Evolutionary conservation across 2,113 vertebrate genomes (phyloP), one percentile per base, ranked within the genome.

Genomic region (Elachura formosa): DNA sequence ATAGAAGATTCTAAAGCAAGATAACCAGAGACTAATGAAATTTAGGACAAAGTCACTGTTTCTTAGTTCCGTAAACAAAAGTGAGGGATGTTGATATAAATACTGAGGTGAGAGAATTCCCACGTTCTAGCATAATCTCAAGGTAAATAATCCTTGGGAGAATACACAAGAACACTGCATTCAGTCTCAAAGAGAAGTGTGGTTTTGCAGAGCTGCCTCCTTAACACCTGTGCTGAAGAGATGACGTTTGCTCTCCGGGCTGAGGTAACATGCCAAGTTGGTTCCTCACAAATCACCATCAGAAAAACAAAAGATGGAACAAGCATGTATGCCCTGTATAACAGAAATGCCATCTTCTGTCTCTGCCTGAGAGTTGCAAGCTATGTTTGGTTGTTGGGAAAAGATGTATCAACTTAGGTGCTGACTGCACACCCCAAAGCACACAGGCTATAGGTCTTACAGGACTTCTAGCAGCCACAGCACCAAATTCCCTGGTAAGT

Each of bases 301-400:
- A 48, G 52, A 79, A 14, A 17, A 79, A 66, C 51, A 94, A 78
- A 84, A 83, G 67, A 80, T 49, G n/a, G 15, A 55, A 74, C 0
- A 10, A 79, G 25, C 38, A 23, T 6, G 13, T 59, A 25, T 67
- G 40, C 75, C 84, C 58, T 66, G 28, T 29, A 52, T 69, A 81
- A 58, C 87, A 87, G 81, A 96, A 93, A 94, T 91, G 46, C 90
- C 76, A 87, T 45, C 77, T 95, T 85, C 83, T 80, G 58, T 91
- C 62, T 61, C 84, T 73, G 74, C 45, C 62, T 29, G 33, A 49
- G 89, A 48, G 82, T 88, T 76, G 43, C 87, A 94, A 75, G 67
- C 38, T 89, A 13, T n/a, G 56, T 77, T 77, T 15, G 2, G 29
- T 62, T 76, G 36, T 36, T 1, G 8, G 49, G 71, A 78, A 79